A percentile compares a stretch with the other conserved stretches of the same genome.
These are phyloP conservation scores for Sander lucioperca DNA, from an alignment of 2,113 vertebrate genomes.

Conservation along the genomic window DNA sequence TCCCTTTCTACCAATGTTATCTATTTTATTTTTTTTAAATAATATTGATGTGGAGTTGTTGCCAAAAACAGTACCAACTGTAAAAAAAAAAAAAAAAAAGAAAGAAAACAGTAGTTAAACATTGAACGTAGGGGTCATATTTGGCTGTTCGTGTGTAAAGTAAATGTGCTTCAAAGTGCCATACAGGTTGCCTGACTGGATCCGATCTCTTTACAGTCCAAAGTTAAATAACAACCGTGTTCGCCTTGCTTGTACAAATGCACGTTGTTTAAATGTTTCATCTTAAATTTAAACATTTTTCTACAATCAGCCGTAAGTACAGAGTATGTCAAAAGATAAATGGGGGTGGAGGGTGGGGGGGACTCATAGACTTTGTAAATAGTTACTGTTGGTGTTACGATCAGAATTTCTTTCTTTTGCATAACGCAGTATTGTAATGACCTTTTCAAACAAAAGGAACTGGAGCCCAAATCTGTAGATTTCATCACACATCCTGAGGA, in stretches of 20 bases:
- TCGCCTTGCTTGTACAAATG: constrained; percentile 79
- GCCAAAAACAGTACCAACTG: constrained; percentile 14
- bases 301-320: constrained; percentile 85
- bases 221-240: constrained; percentile 63
- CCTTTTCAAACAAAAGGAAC: constrained; percentile 77
- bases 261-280: constrained; percentile 65
- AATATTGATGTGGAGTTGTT: constrained; percentile 4
- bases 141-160: constrained; percentile 59
- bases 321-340: constrained; percentile 83
- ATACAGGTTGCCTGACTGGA: constrained; percentile 66
- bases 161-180: constrained; percentile 78
- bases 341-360: too few relatives aligned
- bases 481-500: constrained; percentile 57
- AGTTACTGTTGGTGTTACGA: constrained; percentile 56
- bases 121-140: constrained; percentile 43
- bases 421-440: constrained; percentile 59
- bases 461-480: constrained; percentile 86
- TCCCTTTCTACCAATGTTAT: not conserved
- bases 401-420: constrained; percentile 46
- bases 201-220: constrained; percentile 53
- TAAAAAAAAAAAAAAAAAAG: too few relatives aligned
- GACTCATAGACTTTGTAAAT: constrained; percentile 74
- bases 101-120: not conserved
- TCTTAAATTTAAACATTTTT: constrained; percentile 72
- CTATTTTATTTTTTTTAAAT: not conserved